These are phyloP conservation scores for Sylvilagus floridanus DNA, from an alignment of 2,797 vertebrate species.

Conservation along the genomic window DNA sequence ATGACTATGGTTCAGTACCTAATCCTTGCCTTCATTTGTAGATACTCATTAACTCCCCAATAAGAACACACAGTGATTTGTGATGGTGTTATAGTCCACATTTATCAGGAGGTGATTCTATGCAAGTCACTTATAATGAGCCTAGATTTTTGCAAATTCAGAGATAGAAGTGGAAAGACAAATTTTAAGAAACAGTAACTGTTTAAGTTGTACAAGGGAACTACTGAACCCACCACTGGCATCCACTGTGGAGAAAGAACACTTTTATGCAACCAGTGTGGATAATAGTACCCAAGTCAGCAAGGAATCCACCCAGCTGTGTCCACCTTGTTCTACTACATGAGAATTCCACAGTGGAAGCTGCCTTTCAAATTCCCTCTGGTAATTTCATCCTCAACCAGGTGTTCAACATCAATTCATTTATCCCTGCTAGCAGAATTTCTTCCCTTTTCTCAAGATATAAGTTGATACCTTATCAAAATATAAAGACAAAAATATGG, in stretches of 20 bases:
- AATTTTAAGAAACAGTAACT: not conserved
- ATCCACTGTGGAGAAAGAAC: not conserved
- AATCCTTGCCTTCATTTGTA: not conserved
- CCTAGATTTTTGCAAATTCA: slow-evolving; percentile 3
- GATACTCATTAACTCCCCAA: not conserved
- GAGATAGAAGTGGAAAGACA: not conserved
- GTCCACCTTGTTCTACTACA: not conserved
- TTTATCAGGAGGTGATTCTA: not conserved
- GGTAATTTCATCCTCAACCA: not conserved
- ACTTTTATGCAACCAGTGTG: fast-evolving
- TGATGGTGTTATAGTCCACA: not conserved
- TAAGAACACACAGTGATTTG: not conserved
- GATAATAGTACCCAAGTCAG: not conserved
- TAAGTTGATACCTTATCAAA: slow-evolving; percentile 23
- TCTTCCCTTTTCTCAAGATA: not conserved
- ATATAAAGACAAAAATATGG: not conserved
- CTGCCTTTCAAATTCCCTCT: not conserved
- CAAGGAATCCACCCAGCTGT: not conserved
- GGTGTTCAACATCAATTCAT: slow-evolving; percentile 8
- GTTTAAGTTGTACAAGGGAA: not conserved
- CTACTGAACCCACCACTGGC: not conserved
- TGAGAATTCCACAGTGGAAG: not conserved
- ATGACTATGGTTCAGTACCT: not conserved
- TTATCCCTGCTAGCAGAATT: not conserved
- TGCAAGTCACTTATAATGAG: not conserved